Evolutionary conservation across 2,797 vertebrate genomes (phyloP).

Genomic region (Acestrorhynchus altus): DNA sequence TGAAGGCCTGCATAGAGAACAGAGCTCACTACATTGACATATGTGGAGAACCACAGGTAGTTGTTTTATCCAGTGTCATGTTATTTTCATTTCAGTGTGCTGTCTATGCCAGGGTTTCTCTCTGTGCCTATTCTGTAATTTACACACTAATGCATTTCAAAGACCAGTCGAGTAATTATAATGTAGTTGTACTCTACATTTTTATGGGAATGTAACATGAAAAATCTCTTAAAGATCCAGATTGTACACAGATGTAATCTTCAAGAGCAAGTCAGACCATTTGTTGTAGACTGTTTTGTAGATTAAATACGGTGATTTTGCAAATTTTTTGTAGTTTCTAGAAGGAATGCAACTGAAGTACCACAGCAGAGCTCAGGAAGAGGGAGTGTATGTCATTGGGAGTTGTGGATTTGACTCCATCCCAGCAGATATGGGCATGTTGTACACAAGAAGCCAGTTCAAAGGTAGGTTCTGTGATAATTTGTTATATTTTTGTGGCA

Average conservation of each 20-base stretch:
- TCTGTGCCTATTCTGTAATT: not conserved
- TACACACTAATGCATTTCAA: not conserved
- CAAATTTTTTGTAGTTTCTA: constrained; percentile 82
- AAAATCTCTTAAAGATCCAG: not conserved
- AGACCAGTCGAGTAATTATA: not conserved
- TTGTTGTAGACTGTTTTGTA: not conserved
- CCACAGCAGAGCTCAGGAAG: constrained; percentile 84
- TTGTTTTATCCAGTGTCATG: not conserved
- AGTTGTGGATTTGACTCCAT: constrained; percentile 97
- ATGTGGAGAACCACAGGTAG: constrained; percentile 89
- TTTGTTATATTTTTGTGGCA: not conserved
- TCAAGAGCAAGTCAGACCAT: not conserved
- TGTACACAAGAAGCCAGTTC: constrained; percentile 83
- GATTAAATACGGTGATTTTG: not conserved
- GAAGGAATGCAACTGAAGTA: constrained; percentile 92
- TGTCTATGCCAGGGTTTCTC: not conserved
- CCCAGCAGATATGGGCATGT: constrained; percentile 88
- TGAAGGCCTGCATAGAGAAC: constrained; percentile 87
- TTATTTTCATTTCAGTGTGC: constrained; percentile 1
- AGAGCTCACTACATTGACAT: constrained; percentile 84
- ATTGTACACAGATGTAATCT: not conserved
- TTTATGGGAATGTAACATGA: not conserved
- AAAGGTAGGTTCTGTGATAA: constrained; percentile 75
- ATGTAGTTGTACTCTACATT: not conserved
- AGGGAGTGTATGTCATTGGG: constrained; percentile 89